Percentiles rank a stretch among this genome's conserved stretches.
Evolutionary conservation across 2,888 invertebrate genomes (phyloP).

Genomic region (Leptogaster cylindrica): DNA sequence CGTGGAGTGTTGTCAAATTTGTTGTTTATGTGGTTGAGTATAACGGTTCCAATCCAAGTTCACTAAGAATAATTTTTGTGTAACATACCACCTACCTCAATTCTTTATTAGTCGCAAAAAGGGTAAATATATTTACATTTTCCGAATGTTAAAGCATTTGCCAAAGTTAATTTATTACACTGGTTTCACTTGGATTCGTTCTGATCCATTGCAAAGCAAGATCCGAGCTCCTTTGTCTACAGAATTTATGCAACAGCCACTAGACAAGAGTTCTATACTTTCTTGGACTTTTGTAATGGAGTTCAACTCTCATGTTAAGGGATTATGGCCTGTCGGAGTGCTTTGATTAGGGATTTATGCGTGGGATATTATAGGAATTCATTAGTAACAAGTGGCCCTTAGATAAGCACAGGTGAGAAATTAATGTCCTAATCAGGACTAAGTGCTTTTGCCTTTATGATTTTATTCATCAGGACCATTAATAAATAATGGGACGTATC

Average conservation of each 20-base stretch:
- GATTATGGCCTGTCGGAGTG: conserved; percentile 37
- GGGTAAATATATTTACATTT: not conserved
- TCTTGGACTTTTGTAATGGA: conserved; percentile 16
- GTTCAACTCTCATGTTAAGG: conserved; percentile 34
- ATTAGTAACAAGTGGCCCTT: conserved; percentile 36
- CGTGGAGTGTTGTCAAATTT: too few species aligned
- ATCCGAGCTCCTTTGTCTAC: not conserved
- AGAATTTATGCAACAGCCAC: not conserved
- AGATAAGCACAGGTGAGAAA: conserved; percentile 37
- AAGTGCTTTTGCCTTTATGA: conserved; percentile 16
- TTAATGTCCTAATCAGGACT: conserved; percentile 39
- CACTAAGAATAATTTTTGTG: too few species aligned
- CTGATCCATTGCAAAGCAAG: too few species aligned
- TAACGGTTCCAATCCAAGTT: too few species aligned
- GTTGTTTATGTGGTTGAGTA: too few species aligned
- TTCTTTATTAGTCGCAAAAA: too few species aligned
- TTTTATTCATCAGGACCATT: too few species aligned
- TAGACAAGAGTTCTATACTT: not conserved
- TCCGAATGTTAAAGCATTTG: too few species aligned
- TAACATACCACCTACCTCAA: too few species aligned
- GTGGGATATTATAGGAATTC: conserved; percentile 34
- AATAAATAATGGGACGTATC: too few species aligned
- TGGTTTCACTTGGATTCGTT: too few species aligned
- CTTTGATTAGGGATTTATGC: conserved; percentile 39
- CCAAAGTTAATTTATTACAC: too few species aligned